Conservation (phyloP, 2,888 invertebrate genomes). For the Stenodema calcarata region DNA sequence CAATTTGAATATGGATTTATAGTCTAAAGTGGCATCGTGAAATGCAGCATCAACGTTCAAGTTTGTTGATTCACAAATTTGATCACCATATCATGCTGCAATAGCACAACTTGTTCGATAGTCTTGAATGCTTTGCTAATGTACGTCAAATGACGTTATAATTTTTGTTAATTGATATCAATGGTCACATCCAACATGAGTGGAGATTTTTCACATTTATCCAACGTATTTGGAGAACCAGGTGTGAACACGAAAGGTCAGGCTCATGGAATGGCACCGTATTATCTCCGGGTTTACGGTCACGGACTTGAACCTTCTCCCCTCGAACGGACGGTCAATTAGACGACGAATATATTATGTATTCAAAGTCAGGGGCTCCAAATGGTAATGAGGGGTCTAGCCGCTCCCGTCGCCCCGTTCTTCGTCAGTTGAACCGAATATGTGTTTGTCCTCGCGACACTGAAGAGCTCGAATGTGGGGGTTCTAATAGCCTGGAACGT, state of each 20-base stretch:
- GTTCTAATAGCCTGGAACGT: neutral
- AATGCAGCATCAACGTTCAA: too few species aligned
- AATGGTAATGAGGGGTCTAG: constrained; percentile 7
- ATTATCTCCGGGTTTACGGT: neutral
- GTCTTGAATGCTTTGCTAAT: too few species aligned
- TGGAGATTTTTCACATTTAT: neutral
- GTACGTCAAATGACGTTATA: too few species aligned
- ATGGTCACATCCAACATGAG: too few species aligned
- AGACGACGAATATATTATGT: constrained; percentile 16
- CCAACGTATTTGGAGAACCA: neutral
- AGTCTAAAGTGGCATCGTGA: too few species aligned
- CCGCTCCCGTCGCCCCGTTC: neutral
- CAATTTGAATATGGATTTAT: too few species aligned
- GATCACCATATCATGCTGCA: too few species aligned
- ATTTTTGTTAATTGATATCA: too few species aligned
- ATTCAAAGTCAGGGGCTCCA: constrained; percentile 22
- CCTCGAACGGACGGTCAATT: constrained; percentile 1
- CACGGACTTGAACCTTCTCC: neutral
- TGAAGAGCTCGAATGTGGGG: neutral
- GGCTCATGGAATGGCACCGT: neutral
- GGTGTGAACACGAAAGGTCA: neutral
- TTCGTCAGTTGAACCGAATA: neutral
- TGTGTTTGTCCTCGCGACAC: neutral
- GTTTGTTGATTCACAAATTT: too few species aligned
- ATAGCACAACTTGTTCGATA: too few species aligned